These are phyloP conservation scores for Dromiciops gliroides DNA, from an alignment of 2,113 vertebrate genomes.

Conservation along the genomic window DNA sequence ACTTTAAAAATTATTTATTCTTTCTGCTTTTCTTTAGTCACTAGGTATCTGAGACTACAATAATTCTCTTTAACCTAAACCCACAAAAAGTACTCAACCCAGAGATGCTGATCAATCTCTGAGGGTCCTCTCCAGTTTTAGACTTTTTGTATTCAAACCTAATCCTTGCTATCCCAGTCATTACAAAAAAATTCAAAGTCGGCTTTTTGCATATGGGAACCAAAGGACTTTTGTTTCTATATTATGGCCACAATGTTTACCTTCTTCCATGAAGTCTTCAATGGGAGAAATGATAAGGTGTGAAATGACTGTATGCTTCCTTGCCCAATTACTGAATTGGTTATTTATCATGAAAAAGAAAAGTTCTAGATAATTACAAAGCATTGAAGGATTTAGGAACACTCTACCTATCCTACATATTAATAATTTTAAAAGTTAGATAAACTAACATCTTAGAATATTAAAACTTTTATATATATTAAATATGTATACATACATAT, in stretches of 20 bases:
- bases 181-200: background rate
- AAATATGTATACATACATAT: background rate
- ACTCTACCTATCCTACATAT: background rate
- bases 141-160: background rate
- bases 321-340: background rate
- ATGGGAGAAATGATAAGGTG: background rate
- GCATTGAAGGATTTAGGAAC: background rate
- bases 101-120: conserved; percentile 26
- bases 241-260: background rate
- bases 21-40: conserved; percentile 41
- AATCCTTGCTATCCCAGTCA: background rate
- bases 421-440: background rate
- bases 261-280: background rate
- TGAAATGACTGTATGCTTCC: background rate
- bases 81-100: conserved; percentile 26
- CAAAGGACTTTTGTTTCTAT: background rate
- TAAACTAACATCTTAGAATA: background rate
- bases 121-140: background rate
- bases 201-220: background rate
- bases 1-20: conserved; percentile 67
- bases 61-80: conserved; percentile 52
- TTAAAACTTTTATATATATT: background rate
- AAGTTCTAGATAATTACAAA: background rate
- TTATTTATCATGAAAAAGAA: background rate
- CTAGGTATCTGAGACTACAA: conserved; percentile 22